Evolutionary conservation across 1,140 invertebrate genomes (phyloP).

Genomic region (Zaprionus vittiger): DNA sequence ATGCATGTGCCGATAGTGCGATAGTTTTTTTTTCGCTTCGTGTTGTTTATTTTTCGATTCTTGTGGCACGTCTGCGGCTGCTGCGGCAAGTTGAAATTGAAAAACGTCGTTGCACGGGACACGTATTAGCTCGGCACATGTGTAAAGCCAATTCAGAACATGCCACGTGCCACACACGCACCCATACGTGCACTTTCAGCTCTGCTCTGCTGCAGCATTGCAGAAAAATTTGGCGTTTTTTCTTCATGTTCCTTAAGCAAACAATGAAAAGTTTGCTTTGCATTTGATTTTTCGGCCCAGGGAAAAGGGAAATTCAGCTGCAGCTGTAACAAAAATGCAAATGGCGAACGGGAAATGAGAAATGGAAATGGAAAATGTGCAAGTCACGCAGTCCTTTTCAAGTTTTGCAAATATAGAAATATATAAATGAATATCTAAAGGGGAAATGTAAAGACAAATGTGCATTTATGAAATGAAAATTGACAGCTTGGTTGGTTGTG

Average conservation of each 20-base stretch:
- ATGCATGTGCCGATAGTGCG: background rate
- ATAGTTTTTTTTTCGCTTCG: background rate
- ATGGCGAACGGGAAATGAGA: slow-evolving; percentile 25
- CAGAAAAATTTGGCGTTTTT: slow-evolving; percentile 41
- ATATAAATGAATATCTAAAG: slow-evolving; percentile 44
- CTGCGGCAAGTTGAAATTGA: slow-evolving; percentile 68
- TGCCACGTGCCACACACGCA: slow-evolving; percentile 57
- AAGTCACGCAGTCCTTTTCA: slow-evolving; percentile 29
- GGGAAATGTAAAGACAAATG: slow-evolving; percentile 21
- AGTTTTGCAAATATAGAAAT: slow-evolving; percentile 48
- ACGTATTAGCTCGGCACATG: slow-evolving; percentile 78
- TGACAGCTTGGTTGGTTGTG: slow-evolving; percentile 10
- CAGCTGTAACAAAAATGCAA: slow-evolving; percentile 54
- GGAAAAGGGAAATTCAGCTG: slow-evolving; percentile 24
- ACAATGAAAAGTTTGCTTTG: slow-evolving; percentile 52
- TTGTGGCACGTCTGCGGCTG: slow-evolving; percentile 36
- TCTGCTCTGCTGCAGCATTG: slow-evolving; percentile 32
- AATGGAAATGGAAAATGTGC: slow-evolving; percentile 21
- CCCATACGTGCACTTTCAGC: background rate
- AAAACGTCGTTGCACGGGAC: slow-evolving; percentile 61
- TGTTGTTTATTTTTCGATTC: slow-evolving; percentile 6
- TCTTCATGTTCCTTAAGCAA: slow-evolving; percentile 13
- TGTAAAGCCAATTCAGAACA: slow-evolving; percentile 81
- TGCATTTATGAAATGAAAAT: slow-evolving; percentile 45
- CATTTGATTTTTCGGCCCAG: slow-evolving; percentile 52